A percentile compares a stretch with the other conserved stretches of the same genome.
phyloP scores from a whole-genome alignment of 2,113 vertebrate genomes.

The Nyctibius bracteatus region DNA sequence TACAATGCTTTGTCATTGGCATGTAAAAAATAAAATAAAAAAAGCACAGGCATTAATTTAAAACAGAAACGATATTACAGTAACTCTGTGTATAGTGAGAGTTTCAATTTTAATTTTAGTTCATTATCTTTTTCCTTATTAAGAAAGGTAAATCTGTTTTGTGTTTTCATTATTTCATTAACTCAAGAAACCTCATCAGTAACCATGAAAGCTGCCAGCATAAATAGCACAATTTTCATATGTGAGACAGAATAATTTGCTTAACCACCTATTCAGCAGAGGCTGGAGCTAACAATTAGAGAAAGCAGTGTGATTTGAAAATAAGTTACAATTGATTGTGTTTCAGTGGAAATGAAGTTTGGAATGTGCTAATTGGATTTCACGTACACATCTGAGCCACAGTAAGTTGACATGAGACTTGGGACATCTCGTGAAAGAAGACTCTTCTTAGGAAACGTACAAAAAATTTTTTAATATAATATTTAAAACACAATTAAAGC shows the following conservation, averaged over 20 bases:
- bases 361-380: slow-evolving; percentile 83
- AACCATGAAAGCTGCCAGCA: slow-evolving; percentile 71
- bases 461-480: slow-evolving; percentile 77
- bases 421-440: slow-evolving; percentile 62
- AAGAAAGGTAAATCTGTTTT: slow-evolving; percentile 83
- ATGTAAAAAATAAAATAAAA: slow-evolving; percentile 36
- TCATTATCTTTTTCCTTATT: slow-evolving; percentile 83
- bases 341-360: slow-evolving; percentile 85
- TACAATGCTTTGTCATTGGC: slow-evolving; percentile 7
- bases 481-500: slow-evolving; percentile 77
- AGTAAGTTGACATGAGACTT: slow-evolving; percentile 73
- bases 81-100: slow-evolving; percentile 55
- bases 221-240: slow-evolving; percentile 81
- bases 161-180: slow-evolving; percentile 86
- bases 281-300: slow-evolving; percentile 82
- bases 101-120: slow-evolving; percentile 82
- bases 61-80: slow-evolving; percentile 64
- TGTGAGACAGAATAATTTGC: slow-evolving; percentile 76
- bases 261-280: slow-evolving; percentile 78
- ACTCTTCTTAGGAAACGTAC: slow-evolving; percentile 68
- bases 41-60: slow-evolving; percentile 59
- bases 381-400: slow-evolving; percentile 66
- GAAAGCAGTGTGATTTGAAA: slow-evolving; percentile 76
- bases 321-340: slow-evolving; percentile 88
- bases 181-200: slow-evolving; percentile 78